These are phyloP conservation scores for Camponotus floridanus DNA, from an alignment of 1,140 invertebrate species.

Conservation along the genomic window DNA sequence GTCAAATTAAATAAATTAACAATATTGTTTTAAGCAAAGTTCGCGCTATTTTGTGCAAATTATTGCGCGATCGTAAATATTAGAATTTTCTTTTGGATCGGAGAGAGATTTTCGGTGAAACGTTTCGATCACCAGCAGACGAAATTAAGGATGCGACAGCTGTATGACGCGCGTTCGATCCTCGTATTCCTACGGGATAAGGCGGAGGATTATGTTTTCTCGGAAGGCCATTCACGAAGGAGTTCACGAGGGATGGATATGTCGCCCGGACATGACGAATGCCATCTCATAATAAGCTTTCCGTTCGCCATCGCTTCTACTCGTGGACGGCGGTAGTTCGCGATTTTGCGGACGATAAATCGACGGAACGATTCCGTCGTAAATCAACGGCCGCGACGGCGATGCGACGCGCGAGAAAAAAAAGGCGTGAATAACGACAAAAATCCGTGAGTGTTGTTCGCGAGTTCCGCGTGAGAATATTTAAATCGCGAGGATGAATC, in stretches of 20 bases:
- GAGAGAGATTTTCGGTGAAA: neutral
- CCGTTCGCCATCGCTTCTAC: slow-evolving; percentile 28
- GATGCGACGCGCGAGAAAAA: neutral
- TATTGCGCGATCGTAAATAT: neutral
- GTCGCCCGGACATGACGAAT: slow-evolving; percentile 62
- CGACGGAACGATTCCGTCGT: slow-evolving; percentile 60
- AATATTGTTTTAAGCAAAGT: neutral
- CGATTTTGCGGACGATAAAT: slow-evolving; percentile 68
- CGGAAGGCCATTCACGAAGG: slow-evolving; percentile 5
- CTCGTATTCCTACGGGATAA: neutral
- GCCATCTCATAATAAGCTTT: slow-evolving; percentile 63
- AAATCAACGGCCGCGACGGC: slow-evolving; percentile 46
- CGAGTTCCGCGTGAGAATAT: slow-evolving; percentile 31
- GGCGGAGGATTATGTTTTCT: slow-evolving; percentile 55
- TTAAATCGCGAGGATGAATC: slow-evolving; percentile 14
- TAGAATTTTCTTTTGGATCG: neutral
- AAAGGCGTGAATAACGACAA: slow-evolving; percentile 55
- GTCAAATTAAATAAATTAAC: neutral
- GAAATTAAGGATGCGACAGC: slow-evolving; percentile 24
- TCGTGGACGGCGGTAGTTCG: slow-evolving; percentile 24
- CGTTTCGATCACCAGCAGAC: neutral
- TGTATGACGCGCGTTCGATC: slow-evolving; percentile 28
- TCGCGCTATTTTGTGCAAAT: neutral
- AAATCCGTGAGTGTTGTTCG: slow-evolving; percentile 57
- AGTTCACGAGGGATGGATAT: slow-evolving; percentile 33